Evolutionary conservation across 2,797 vertebrate genomes (phyloP).

Genomic region (Mus spretus): DNA sequence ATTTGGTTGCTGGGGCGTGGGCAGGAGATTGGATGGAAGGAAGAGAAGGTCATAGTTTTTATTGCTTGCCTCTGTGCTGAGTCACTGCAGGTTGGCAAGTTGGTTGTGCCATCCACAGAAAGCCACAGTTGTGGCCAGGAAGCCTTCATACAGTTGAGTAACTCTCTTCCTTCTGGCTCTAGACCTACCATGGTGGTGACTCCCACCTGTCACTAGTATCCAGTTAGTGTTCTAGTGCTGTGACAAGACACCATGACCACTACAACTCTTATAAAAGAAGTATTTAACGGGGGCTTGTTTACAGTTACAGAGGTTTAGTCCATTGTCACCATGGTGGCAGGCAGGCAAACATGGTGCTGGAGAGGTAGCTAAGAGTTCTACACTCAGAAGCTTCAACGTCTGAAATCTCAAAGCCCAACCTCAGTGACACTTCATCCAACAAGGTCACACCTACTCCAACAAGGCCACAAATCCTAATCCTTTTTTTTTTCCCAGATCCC

Average conservation of each 20-base stretch:
- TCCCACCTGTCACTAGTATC: background rate
- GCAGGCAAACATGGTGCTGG: background rate
- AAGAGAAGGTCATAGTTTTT: background rate
- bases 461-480: background rate
- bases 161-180: background rate
- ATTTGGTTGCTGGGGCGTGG: background rate
- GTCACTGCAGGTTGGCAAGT: background rate
- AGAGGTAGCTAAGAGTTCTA: background rate
- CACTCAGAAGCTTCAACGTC: too few species aligned
- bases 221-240: background rate
- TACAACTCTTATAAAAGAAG: background rate
- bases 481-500: background rate
- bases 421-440: background rate
- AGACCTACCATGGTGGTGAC: background rate
- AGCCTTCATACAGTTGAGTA: background rate
- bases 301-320: background rate
- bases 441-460: background rate
- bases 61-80: conserved; percentile 6
- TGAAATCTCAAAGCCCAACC: background rate
- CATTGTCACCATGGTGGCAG: background rate
- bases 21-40: background rate
- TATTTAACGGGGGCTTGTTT: background rate
- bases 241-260: background rate
- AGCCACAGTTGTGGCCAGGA: background rate
- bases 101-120: background rate